Evolutionary conservation across 2,113 vertebrate genomes (phyloP).

Genomic region (Coracopsis vasa): DNA sequence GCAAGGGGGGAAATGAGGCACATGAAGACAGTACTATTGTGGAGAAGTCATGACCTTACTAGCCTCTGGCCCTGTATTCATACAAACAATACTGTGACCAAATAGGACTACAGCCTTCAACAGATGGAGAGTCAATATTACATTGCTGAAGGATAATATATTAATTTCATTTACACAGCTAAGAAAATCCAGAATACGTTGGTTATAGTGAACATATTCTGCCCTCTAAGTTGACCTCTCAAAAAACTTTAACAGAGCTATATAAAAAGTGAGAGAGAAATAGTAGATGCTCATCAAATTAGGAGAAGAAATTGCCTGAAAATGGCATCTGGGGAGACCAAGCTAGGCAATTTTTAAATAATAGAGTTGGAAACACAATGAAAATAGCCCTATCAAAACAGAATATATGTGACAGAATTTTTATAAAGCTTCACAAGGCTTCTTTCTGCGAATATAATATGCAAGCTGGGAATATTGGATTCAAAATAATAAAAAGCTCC

Average conservation of each 20-base stretch:
- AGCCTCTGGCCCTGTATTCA: not conserved
- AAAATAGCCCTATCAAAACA: slow-evolving; percentile 33
- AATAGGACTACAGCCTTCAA: slow-evolving; percentile 4
- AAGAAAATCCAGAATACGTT: not conserved
- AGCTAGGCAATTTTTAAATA: slow-evolving; percentile 37
- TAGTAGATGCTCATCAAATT: slow-evolving; percentile 2
- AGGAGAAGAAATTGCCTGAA: slow-evolving; percentile 32
- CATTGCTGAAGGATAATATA: slow-evolving; percentile 25
- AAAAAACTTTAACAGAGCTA: slow-evolving; percentile 9
- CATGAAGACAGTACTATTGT: not conserved
- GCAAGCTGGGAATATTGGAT: slow-evolving; percentile 46
- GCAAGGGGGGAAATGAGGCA: not conserved
- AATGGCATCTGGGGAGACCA: not conserved
- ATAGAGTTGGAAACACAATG: slow-evolving; percentile 32
- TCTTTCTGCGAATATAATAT: slow-evolving; percentile 21
- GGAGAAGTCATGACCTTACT: not conserved
- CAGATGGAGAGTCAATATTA: slow-evolving; percentile 27
- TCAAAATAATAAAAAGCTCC: slow-evolving; percentile 43
- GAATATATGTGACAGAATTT: slow-evolving; percentile 24
- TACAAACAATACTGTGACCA: slow-evolving; percentile 26
- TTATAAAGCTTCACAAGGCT: slow-evolving; percentile 44
- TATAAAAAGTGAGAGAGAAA: not conserved
- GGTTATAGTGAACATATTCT: not conserved
- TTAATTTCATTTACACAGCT: slow-evolving; percentile 28
- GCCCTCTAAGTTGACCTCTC: slow-evolving; percentile 35